phyloP scores from a whole-genome alignment of 1,140 invertebrate species.

The Leptonema lineaticorne region DNA sequence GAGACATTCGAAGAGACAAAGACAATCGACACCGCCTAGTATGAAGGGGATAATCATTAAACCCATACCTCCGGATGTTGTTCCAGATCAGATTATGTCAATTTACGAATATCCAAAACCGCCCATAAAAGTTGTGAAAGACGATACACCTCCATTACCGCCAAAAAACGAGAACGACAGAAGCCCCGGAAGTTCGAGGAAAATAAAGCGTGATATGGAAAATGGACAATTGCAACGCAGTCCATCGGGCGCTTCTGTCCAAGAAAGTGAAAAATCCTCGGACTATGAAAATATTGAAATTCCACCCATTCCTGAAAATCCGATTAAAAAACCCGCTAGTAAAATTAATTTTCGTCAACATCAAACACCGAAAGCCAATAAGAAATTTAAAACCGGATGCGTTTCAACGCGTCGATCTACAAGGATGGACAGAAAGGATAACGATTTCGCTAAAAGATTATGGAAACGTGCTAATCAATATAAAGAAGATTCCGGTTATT shows the following conservation, averaged over 20 bases:
- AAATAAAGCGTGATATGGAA: constrained; percentile 42
- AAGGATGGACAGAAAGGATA: constrained; percentile 17
- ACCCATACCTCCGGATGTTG: constrained; percentile 63
- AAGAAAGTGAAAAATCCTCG: constrained; percentile 44
- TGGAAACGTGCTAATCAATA: constrained; percentile 43
- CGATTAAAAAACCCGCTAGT: background rate
- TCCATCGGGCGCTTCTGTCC: constrained; percentile 52
- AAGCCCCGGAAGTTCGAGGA: constrained; percentile 54
- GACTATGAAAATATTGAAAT: constrained; percentile 51
- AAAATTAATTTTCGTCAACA: constrained; percentile 29
- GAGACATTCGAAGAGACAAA: constrained; percentile 68
- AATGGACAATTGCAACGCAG: constrained; percentile 42
- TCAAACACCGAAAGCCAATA: constrained; percentile 38
- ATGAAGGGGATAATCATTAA: constrained; percentile 49
- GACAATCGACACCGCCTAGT: constrained; percentile 56
- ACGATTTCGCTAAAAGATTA: constrained; percentile 23
- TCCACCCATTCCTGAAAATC: background rate
- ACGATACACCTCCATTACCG: constrained; percentile 49
- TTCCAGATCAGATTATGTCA: constrained; percentile 52
- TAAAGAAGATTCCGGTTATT: constrained; percentile 68
- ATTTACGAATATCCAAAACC: constrained; percentile 65
- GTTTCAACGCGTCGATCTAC: constrained; percentile 12
- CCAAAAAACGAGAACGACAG: constrained; percentile 67
- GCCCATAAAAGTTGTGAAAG: constrained; percentile 54
- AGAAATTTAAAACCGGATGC: constrained; percentile 8